Percentiles rank a stretch among this genome's conserved stretches.
phyloP scores from a whole-genome alignment of 2,888 invertebrate genomes.

The Dione juno region DNA sequence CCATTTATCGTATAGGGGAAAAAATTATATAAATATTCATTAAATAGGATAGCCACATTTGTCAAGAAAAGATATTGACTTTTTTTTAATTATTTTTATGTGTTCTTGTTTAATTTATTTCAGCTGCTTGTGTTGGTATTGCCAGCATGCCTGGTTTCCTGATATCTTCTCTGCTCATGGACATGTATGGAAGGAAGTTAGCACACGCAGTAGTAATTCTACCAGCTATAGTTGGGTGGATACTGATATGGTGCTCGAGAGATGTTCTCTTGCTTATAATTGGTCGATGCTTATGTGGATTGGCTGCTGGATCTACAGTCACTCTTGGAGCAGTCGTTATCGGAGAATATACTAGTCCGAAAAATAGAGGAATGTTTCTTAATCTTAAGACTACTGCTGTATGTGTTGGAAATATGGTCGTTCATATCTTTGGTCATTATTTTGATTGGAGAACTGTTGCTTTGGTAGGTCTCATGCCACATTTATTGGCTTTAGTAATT shows the following conservation, averaged over 20 bases:
- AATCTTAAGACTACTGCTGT: constrained; percentile 62
- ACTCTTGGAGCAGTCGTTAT: constrained; percentile 62
- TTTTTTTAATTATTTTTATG: background rate
- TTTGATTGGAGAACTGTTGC: constrained; percentile 59
- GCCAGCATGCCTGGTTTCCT: constrained; percentile 56
- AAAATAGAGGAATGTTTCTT: constrained; percentile 62
- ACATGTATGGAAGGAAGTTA: constrained; percentile 54
- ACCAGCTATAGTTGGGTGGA: constrained; percentile 60
- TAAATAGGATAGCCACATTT: too few relatives aligned
- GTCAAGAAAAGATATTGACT: too few relatives aligned
- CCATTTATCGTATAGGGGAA: too few relatives aligned
- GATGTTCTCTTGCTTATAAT: constrained; percentile 53
- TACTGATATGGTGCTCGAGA: constrained; percentile 55
- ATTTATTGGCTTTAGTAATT: constrained; percentile 52
- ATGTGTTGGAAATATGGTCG: constrained; percentile 56
- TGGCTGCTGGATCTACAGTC: constrained; percentile 55
- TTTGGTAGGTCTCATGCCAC: constrained; percentile 53
- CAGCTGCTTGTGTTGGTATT: constrained; percentile 59
- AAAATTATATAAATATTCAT: too few relatives aligned
- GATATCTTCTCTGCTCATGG: constrained; percentile 58
- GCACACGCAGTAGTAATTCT: constrained; percentile 54
- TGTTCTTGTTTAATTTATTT: background rate
- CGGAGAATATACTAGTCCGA: constrained; percentile 65
- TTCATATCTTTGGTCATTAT: constrained; percentile 56
- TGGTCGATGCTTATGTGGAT: constrained; percentile 57